Evolutionary conservation across 2,113 vertebrate genomes (phyloP).

Genomic region (Numenius arquata): DNA sequence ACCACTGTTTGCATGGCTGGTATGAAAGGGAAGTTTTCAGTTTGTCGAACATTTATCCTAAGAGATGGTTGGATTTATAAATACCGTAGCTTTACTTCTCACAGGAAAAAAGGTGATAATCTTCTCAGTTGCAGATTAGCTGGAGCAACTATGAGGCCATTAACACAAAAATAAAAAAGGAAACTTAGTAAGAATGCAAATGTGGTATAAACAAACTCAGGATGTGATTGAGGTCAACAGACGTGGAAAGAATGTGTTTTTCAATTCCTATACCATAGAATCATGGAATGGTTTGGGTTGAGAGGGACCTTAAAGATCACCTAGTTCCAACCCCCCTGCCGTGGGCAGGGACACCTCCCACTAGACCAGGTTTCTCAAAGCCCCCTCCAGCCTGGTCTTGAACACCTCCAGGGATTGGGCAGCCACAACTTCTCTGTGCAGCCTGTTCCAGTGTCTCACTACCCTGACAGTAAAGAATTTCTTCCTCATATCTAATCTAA

Average conservation of each 20-base stretch:
- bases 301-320: not conserved
- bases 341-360: not conserved
- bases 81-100: not conserved
- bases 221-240: not conserved
- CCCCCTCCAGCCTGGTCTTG: not conserved
- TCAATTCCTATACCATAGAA: not conserved
- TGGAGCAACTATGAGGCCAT: not conserved
- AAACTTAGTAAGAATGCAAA: slow-evolving; percentile 6
- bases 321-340: not conserved
- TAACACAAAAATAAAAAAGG: not conserved
- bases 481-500: not conserved
- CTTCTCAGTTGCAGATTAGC: slow-evolving; percentile 14
- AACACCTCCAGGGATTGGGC: not conserved
- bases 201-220: not conserved
- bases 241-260: not conserved
- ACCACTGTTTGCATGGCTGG: not conserved
- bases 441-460: not conserved
- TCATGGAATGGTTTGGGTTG: not conserved
- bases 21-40: not conserved
- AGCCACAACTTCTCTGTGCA: not conserved
- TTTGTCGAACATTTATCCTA: not conserved
- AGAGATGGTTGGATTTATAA: not conserved
- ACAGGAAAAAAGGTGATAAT: not conserved
- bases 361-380: not conserved
- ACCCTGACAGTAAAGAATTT: not conserved